Conservation (phyloP, 1,140 invertebrate species). For the Ips nitidus region DNA sequence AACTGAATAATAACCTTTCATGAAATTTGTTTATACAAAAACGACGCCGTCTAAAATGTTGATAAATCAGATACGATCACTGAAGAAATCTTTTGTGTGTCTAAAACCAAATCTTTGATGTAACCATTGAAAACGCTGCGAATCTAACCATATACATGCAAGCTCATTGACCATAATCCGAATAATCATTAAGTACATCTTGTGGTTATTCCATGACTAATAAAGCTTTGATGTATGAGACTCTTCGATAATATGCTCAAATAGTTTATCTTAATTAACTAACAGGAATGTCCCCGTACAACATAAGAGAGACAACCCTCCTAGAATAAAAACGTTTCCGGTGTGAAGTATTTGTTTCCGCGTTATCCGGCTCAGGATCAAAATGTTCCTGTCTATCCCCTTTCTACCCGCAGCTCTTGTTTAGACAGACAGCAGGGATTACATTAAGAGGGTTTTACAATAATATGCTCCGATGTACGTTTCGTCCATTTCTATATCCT, state of each 20-base stretch:
- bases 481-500: conserved; percentile 16
- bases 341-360: conserved; percentile 26
- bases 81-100: too few relatives aligned
- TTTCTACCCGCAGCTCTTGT: conserved; percentile 24
- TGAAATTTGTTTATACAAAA: too few relatives aligned
- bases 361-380: conserved; percentile 25
- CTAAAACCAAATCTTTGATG: too few relatives aligned
- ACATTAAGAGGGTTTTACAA: conserved; percentile 14
- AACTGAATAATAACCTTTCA: too few relatives aligned
- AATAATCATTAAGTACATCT: conserved; percentile 1
- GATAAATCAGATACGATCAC: too few relatives aligned
- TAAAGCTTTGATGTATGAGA: background rate
- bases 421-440: conserved; percentile 20
- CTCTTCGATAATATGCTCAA: background rate
- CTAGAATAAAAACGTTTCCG: conserved; percentile 21
- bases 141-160: background rate
- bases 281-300: conserved; percentile 10
- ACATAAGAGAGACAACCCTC: conserved; percentile 2
- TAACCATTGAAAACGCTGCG: too few relatives aligned
- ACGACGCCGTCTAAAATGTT: too few relatives aligned
- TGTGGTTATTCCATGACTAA: background rate
- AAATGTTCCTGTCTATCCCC: conserved; percentile 26
- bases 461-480: background rate
- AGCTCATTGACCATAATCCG: conserved; percentile 1
- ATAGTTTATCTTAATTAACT: background rate